A percentile compares a stretch with the other conserved stretches of the same genome.
Conservation (phyloP, 2,888 invertebrate species). For the Bombylius major region DNA sequence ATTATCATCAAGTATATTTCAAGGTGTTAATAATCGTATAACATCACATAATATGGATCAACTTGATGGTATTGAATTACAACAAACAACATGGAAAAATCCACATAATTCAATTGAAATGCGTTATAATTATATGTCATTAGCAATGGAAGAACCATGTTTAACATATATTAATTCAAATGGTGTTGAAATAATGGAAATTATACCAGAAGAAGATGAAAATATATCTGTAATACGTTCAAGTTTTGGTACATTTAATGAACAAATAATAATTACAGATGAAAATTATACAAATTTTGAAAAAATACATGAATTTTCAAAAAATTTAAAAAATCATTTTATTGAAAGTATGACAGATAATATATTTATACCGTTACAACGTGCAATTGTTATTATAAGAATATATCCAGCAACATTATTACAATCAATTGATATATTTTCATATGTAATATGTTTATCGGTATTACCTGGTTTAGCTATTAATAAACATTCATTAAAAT, state of each 20-base stretch:
- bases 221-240: slow-evolving; percentile 31
- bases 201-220: slow-evolving; percentile 36
- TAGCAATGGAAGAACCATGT: slow-evolving; percentile 3
- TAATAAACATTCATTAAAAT: slow-evolving; percentile 32
- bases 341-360: slow-evolving; percentile 29
- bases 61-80: slow-evolving; percentile 31
- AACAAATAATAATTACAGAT: not conserved
- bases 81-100: slow-evolving; percentile 28
- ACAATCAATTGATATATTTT: slow-evolving; percentile 32
- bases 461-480: slow-evolving; percentile 32
- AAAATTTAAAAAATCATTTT: slow-evolving; percentile 25
- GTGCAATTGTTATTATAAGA: slow-evolving; percentile 29
- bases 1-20: slow-evolving; percentile 8
- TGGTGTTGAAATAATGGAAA: slow-evolving; percentile 36
- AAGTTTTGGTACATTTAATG: slow-evolving; percentile 30
- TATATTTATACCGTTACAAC: slow-evolving; percentile 27
- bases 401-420: slow-evolving; percentile 32
- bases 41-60: slow-evolving; percentile 26
- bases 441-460: slow-evolving; percentile 35
- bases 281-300: not conserved
- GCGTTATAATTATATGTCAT: slow-evolving; percentile 27
- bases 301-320: slow-evolving; percentile 28
- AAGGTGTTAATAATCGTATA: slow-evolving; percentile 19
- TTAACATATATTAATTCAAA: slow-evolving; percentile 32
- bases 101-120: slow-evolving; percentile 25